Conservation (phyloP, 2,797 vertebrate species). For the Sebastolobus altivelis region DNA sequence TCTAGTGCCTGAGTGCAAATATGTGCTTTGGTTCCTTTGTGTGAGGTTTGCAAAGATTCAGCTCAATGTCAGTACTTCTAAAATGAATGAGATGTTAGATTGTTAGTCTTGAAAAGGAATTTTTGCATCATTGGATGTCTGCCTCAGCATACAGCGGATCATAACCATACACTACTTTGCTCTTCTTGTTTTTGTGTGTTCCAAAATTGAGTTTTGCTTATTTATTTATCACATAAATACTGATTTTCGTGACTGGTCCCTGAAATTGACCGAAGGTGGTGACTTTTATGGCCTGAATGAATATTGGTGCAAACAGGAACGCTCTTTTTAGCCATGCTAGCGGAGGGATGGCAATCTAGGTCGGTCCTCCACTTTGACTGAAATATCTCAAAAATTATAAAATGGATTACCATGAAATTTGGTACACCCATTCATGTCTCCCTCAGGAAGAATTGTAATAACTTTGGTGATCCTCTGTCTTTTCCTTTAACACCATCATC, state of each 20-base stretch:
- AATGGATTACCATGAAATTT: not conserved
- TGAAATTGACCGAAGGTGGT: not conserved
- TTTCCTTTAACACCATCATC: not conserved
- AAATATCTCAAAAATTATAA: slow-evolving; percentile 6
- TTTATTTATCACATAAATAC: not conserved
- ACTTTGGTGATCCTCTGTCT: not conserved
- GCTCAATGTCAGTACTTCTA: not conserved
- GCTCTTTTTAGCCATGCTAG: not conserved
- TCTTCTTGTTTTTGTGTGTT: not conserved
- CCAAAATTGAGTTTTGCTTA: not conserved
- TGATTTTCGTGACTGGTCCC: not conserved
- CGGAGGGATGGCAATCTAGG: not conserved
- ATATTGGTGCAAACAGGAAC: not conserved
- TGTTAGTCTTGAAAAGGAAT: not conserved
- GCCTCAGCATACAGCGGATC: not conserved
- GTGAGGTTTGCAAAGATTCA: not conserved
- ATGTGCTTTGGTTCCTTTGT: not conserved
- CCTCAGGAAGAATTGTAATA: not conserved
- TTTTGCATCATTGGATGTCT: not conserved
- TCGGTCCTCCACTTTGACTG: not conserved
- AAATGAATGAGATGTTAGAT: not conserved
- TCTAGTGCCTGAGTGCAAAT: slow-evolving; percentile 1
- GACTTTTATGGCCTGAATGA: not conserved
- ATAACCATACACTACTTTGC: not conserved
- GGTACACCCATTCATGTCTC: not conserved